Conservation (phyloP, 2,797 vertebrate species). For the Cephalopachus bancanus region DNA sequence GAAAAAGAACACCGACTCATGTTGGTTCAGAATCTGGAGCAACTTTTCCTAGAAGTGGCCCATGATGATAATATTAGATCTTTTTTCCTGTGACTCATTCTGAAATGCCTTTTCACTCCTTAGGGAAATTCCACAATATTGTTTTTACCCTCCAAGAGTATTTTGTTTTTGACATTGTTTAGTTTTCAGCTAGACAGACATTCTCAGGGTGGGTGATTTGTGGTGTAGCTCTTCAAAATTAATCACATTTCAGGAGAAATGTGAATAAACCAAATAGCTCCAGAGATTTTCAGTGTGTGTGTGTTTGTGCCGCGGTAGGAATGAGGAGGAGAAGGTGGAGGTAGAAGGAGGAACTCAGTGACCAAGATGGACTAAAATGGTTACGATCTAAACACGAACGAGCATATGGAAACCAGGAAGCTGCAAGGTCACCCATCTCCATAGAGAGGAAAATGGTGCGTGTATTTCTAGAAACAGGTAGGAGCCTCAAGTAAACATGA, state of each 20-base stretch:
- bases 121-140: constrained; percentile 75
- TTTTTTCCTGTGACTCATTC: constrained; percentile 76
- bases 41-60: constrained; percentile 74
- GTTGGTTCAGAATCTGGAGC: constrained; percentile 23
- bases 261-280: constrained; percentile 35
- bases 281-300: not conserved
- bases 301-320: not conserved
- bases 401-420: not conserved
- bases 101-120: constrained; percentile 62
- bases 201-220: not conserved
- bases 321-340: not conserved
- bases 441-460: not conserved
- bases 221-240: constrained; percentile 44
- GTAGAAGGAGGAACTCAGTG: constrained; percentile 38
- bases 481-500: constrained; percentile 60
- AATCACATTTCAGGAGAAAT: constrained; percentile 39
- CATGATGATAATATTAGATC: constrained; percentile 50
- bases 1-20: not conserved
- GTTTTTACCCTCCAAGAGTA: constrained; percentile 66
- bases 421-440: not conserved
- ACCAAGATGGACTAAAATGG: constrained; percentile 57
- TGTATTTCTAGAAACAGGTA: constrained; percentile 55
- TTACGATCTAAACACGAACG: constrained; percentile 48
- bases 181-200: constrained; percentile 57
- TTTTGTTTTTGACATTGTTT: constrained; percentile 68